A percentile compares a stretch with the other conserved stretches of the same genome.
Conservation (phyloP, 1,140 invertebrate genomes). For the Globodera ellingtonae region DNA sequence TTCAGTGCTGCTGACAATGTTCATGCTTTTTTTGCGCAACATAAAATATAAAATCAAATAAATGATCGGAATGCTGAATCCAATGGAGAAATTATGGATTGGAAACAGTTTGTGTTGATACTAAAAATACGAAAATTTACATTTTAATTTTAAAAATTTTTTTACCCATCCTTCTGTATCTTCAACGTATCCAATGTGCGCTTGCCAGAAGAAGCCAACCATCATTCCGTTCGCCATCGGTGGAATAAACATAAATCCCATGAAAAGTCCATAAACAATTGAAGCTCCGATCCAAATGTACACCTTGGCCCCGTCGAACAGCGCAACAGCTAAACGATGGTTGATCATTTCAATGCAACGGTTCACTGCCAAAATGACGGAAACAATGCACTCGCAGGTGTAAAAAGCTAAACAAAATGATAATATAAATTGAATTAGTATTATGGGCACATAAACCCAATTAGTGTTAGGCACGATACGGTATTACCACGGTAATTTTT, state of each 20-base stretch:
- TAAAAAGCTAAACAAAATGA: not conserved
- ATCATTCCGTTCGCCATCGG: slow-evolving; percentile 27
- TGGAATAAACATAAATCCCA: slow-evolving; percentile 28
- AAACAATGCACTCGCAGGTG: not conserved
- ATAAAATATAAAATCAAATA: slow-evolving; percentile 22
- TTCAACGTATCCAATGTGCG: slow-evolving; percentile 35
- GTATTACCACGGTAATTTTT: too few relatives aligned
- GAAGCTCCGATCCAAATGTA: slow-evolving; percentile 26
- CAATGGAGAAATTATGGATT: slow-evolving; percentile 18
- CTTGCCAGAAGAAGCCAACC: slow-evolving; percentile 23
- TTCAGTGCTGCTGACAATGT: not conserved
- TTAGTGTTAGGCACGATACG: too few relatives aligned
- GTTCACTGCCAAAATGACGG: slow-evolving; percentile 31
- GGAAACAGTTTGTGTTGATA: slow-evolving; percentile 24
- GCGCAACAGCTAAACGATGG: not conserved
- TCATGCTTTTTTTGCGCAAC: slow-evolving; percentile 22
- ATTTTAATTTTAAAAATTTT: not conserved
- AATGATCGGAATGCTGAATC: slow-evolving; percentile 15
- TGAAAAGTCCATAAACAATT: slow-evolving; percentile 18
- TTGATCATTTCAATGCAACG: slow-evolving; percentile 27
- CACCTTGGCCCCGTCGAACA: slow-evolving; percentile 21
- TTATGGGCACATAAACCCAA: too few relatives aligned
- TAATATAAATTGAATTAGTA: not conserved
- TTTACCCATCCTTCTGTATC: slow-evolving; percentile 23
- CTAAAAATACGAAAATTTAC: not conserved